phyloP scores from a whole-genome alignment of 1,140 invertebrate genomes.

The Pinna nobilis region DNA sequence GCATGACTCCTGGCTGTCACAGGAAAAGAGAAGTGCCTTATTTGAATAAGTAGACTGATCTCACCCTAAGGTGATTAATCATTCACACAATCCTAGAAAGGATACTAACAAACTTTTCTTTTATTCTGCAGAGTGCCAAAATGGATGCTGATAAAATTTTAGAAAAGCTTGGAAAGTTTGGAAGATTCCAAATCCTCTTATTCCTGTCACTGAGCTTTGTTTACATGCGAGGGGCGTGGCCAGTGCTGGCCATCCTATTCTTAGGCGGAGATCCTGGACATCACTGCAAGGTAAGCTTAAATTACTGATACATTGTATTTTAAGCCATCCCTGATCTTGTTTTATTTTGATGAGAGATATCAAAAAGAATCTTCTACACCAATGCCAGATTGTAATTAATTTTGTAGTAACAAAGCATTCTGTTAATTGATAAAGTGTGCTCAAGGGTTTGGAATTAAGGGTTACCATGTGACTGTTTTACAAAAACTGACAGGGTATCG shows the following conservation, averaged over 20 bases:
- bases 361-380: no score
- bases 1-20: no score
- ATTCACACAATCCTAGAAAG: background rate
- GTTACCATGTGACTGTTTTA: no score
- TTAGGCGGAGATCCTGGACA: conserved; percentile 59
- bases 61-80: no score
- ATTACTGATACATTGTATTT: conserved; percentile 17
- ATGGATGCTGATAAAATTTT: conserved; percentile 92
- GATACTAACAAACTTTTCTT: background rate
- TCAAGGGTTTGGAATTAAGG: no score
- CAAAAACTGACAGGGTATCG: no score
- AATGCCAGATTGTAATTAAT: no score
- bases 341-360: no score
- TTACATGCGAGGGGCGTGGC: conserved; percentile 85
- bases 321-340: conserved; percentile 38
- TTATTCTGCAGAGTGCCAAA: conserved; percentile 31
- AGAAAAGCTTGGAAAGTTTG: conserved; percentile 90
- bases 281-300: conserved; percentile 33
- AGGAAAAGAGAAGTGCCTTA: no score
- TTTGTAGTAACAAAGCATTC: no score
- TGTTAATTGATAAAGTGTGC: no score
- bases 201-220: conserved; percentile 89
- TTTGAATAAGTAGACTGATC: no score
- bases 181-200: conserved; percentile 88
- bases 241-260: conserved; percentile 86